These are phyloP conservation scores for Oryzias dopingdopingensis DNA, from an alignment of 2,797 vertebrate genomes.

Conservation along the genomic window DNA sequence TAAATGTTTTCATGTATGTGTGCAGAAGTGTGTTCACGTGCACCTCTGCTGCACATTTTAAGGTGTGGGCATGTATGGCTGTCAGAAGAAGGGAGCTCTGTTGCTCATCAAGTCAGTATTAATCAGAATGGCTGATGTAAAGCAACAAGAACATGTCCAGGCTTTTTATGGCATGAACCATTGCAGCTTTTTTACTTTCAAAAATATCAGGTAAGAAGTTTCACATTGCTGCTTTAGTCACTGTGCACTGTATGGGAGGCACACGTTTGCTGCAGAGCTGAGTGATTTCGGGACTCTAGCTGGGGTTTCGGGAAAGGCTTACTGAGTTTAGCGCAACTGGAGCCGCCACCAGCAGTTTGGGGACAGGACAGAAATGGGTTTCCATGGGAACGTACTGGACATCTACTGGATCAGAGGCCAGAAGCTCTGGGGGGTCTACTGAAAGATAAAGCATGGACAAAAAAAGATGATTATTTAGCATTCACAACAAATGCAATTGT, in stretches of 20 bases:
- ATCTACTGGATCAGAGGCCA: constrained; percentile 85
- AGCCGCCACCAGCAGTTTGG: constrained; percentile 78
- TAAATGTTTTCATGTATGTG: constrained; percentile 38
- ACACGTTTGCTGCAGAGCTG: constrained; percentile 73
- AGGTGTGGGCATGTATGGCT: constrained; percentile 76
- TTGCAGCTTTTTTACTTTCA: constrained; percentile 46
- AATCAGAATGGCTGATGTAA: constrained; percentile 70
- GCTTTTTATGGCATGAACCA: constrained; percentile 68
- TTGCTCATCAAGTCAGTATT: constrained; percentile 65
- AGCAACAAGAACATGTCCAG: constrained; percentile 67
- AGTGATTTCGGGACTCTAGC: constrained; percentile 62
- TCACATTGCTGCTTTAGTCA: constrained; percentile 54
- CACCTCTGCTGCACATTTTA: constrained; percentile 47
- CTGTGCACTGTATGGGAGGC: constrained; percentile 73
- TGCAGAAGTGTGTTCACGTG: constrained; percentile 8
- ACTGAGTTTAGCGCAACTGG: constrained; percentile 86
- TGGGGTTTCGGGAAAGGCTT: constrained; percentile 87
- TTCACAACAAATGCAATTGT: too few species aligned
- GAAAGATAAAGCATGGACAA: constrained; percentile 38
- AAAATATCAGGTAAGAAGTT: constrained; percentile 46
- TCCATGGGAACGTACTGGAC: constrained; percentile 88
- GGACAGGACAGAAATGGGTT: constrained; percentile 87
- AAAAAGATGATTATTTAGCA: not conserved
- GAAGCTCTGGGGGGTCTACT: constrained; percentile 88
- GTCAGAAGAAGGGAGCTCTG: constrained; percentile 68